phyloP scores from a whole-genome alignment of 2,113 vertebrate species.

The Datnioides undecimradiatus region DNA sequence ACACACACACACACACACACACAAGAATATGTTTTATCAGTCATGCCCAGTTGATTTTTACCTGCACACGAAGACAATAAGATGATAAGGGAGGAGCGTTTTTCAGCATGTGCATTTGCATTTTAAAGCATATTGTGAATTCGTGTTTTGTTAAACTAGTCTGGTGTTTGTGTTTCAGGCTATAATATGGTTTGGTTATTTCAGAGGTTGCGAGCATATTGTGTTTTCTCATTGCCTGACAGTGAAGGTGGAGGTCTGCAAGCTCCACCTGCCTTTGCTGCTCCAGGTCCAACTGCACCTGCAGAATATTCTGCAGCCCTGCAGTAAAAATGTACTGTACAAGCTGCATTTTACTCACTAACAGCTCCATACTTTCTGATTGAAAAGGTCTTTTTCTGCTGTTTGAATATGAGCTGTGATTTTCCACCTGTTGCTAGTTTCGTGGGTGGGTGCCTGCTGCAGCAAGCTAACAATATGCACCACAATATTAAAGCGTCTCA shows the following conservation, averaged over 20 bases:
- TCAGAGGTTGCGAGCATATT: not conserved
- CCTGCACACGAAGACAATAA: too few relatives aligned
- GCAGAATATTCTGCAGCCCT: not conserved
- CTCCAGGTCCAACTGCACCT: conserved; percentile 20
- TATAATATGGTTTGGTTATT: not conserved
- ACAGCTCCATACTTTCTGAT: not conserved
- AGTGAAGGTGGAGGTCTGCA: conserved; percentile 11
- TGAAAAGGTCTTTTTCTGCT: not conserved
- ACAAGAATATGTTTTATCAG: not conserved
- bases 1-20: not conserved
- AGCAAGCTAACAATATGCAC: conserved; percentile 26
- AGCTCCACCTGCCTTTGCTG: conserved; percentile 23
- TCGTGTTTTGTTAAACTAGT: not conserved
- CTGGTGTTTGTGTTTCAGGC: not conserved
- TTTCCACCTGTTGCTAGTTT: conserved; percentile 11
- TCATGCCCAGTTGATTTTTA: too few relatives aligned
- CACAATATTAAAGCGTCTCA: not conserved
- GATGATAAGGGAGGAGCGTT: too few relatives aligned
- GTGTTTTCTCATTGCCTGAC: conserved; percentile 3
- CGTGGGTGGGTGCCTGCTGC: conserved; percentile 14
- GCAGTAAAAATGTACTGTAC: not conserved
- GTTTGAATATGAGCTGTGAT: conserved; percentile 9
- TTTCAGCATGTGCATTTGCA: too few relatives aligned
- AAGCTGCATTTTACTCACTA: not conserved
- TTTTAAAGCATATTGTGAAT: not conserved